Percentiles rank a stretch among this genome's conserved stretches.
Evolutionary conservation across 2,888 invertebrate genomes (phyloP).

Genomic region (Alviniconcha strummeri): DNA sequence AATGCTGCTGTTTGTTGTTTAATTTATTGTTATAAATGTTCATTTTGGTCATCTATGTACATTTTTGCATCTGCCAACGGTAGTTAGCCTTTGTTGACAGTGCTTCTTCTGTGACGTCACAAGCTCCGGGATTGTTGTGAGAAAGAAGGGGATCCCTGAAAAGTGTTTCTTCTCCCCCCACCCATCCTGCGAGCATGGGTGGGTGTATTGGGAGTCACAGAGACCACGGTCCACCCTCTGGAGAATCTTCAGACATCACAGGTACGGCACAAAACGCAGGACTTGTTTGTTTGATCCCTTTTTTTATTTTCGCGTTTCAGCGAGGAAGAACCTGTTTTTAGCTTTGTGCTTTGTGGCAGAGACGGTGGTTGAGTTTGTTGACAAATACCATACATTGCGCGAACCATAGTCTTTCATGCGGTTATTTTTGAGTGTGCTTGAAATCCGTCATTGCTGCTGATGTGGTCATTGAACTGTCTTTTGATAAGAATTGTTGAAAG

Average conservation of each 20-base stretch:
- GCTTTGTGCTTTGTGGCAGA: background rate
- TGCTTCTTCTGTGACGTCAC: slow-evolving; percentile 21
- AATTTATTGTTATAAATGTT: too few species aligned
- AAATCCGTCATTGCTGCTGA: too few species aligned
- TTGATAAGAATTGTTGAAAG: too few species aligned
- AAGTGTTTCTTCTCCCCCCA: slow-evolving; percentile 15
- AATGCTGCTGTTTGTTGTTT: too few species aligned
- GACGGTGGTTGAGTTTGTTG: slow-evolving; percentile 18
- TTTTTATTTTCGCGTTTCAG: background rate
- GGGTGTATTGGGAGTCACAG: slow-evolving; percentile 70
- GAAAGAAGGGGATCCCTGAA: slow-evolving; percentile 22
- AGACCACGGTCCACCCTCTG: slow-evolving; percentile 67
- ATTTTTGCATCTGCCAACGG: background rate
- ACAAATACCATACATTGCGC: background rate
- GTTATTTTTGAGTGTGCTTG: too few species aligned
- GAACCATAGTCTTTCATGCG: too few species aligned
- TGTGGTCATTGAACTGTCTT: too few species aligned
- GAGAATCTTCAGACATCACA: slow-evolving; percentile 70
- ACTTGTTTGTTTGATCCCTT: slow-evolving; percentile 17
- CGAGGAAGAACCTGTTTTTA: slow-evolving; percentile 15
- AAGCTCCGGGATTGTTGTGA: slow-evolving; percentile 24
- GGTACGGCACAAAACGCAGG: slow-evolving; percentile 50
- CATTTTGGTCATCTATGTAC: too few species aligned
- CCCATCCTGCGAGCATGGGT: slow-evolving; percentile 57
- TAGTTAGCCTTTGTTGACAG: slow-evolving; percentile 21